Evolutionary conservation across 2,888 invertebrate genomes (phyloP).

Genomic region (Pardosa pseudoannulata): DNA sequence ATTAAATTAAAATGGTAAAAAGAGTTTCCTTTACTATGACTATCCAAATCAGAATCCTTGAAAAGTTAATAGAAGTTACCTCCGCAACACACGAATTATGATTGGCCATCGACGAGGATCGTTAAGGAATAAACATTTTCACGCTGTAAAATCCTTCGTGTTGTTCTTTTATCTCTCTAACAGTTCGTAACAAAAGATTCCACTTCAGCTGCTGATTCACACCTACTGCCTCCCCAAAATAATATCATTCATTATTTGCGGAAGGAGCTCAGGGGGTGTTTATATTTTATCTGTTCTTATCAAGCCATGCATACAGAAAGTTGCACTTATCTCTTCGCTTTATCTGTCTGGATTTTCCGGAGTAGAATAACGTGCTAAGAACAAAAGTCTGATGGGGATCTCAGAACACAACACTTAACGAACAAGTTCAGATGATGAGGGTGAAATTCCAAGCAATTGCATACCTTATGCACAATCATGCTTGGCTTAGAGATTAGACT

Average conservation of each 20-base stretch:
- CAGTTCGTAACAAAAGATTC: constrained; percentile 22
- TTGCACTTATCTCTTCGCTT: not conserved
- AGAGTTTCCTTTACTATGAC: no score
- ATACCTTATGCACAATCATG: not conserved
- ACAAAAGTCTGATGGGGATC: not conserved
- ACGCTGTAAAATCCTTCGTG: not conserved
- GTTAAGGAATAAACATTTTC: no score
- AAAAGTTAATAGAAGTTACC: no score
- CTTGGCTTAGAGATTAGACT: no score
- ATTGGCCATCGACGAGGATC: no score
- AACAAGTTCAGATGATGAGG: not conserved
- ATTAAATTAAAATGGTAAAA: no score
- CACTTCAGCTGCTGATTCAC: constrained; percentile 54
- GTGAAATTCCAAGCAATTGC: not conserved
- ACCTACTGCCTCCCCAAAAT: constrained; percentile 3
- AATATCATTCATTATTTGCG: constrained; percentile 15
- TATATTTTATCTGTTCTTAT: not conserved
- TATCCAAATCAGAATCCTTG: no score
- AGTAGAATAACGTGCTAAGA: not conserved
- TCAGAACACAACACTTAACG: not conserved
- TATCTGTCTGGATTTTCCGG: not conserved
- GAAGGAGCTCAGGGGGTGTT: not conserved
- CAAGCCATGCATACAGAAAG: not conserved
- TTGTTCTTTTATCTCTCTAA: not conserved
- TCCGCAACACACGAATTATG: no score